These are phyloP conservation scores for Eulemur albifrons DNA, from an alignment of 2,797 vertebrate genomes.

Conservation along the genomic window DNA sequence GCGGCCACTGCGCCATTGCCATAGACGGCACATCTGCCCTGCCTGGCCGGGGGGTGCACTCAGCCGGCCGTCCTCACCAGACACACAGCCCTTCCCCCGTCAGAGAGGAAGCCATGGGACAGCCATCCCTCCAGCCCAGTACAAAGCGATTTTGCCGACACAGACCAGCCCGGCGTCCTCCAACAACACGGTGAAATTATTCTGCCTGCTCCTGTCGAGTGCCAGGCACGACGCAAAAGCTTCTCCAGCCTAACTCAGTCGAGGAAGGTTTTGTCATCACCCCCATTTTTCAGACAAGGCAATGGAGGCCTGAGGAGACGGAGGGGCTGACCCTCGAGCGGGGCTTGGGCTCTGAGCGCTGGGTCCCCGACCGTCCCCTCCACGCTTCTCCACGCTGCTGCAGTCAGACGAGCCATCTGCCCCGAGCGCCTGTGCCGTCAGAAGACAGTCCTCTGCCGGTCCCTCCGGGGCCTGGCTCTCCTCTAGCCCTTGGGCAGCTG, in stretches of 20 bases:
- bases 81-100: no score
- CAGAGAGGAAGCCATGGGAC: accelerated
- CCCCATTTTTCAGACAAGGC: not conserved
- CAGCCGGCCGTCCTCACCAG: not conserved
- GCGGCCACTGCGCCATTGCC: not conserved
- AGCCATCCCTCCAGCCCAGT: not conserved
- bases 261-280: accelerated
- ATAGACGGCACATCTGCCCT: accelerated
- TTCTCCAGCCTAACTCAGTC: accelerated
- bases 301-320: not conserved
- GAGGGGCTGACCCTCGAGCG: accelerated
- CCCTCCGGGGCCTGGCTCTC: not conserved
- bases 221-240: accelerated
- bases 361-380: accelerated
- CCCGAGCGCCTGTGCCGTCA: accelerated
- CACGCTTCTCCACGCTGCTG: not conserved
- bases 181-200: accelerated
- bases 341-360: not conserved
- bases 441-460: accelerated
- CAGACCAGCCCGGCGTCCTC: not conserved
- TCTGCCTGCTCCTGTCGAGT: no score
- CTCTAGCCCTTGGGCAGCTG: accelerated
- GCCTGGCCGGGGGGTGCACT: accelerated
- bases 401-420: not conserved
- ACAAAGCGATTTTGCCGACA: accelerated